phyloP scores from a whole-genome alignment of 2,888 invertebrate genomes.

The Agrotis puta region DNA sequence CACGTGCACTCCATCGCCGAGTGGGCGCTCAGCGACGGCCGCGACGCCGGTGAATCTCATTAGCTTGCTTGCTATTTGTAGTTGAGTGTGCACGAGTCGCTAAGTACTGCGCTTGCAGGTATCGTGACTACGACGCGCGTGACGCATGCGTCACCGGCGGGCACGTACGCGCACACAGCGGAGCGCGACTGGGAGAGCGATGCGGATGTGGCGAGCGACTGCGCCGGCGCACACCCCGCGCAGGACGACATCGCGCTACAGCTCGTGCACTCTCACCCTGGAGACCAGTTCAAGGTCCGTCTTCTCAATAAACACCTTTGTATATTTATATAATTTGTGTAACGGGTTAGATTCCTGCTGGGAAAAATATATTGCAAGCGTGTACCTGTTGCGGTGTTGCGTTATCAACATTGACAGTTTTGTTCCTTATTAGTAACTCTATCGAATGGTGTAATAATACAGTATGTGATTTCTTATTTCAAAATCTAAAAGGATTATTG shows the following conservation, averaged over 20 bases:
- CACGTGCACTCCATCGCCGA: slow-evolving; percentile 92
- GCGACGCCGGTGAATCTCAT: slow-evolving; percentile 74
- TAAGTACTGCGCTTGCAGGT: slow-evolving; percentile 76
- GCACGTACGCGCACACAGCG: slow-evolving; percentile 93
- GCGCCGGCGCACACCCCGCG: slow-evolving; percentile 57
- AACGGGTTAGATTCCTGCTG: too few species aligned
- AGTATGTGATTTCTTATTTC: too few species aligned
- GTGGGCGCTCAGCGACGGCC: slow-evolving; percentile 91
- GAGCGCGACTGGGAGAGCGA: slow-evolving; percentile 94
- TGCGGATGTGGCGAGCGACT: slow-evolving; percentile 82
- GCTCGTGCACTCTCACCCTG: slow-evolving; percentile 92
- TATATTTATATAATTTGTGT: too few species aligned
- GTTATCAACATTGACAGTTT: too few species aligned
- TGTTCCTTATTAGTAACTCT: too few species aligned
- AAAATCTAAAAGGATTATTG: too few species aligned
- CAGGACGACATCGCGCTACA: slow-evolving; percentile 94
- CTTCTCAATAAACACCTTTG: neutral
- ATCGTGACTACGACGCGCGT: slow-evolving; percentile 95
- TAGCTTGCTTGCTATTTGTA: neutral
- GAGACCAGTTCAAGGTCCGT: slow-evolving; percentile 92
- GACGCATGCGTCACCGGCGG: slow-evolving; percentile 95
- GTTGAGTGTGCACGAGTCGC: neutral
- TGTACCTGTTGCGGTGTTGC: too few species aligned
- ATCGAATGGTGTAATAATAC: too few species aligned
- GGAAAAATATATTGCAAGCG: too few species aligned